A percentile compares a stretch with the other conserved stretches of the same genome.
Evolutionary conservation across 2,888 invertebrate genomes (phyloP).

Genomic region (Lasioglossum leucozonium): DNA sequence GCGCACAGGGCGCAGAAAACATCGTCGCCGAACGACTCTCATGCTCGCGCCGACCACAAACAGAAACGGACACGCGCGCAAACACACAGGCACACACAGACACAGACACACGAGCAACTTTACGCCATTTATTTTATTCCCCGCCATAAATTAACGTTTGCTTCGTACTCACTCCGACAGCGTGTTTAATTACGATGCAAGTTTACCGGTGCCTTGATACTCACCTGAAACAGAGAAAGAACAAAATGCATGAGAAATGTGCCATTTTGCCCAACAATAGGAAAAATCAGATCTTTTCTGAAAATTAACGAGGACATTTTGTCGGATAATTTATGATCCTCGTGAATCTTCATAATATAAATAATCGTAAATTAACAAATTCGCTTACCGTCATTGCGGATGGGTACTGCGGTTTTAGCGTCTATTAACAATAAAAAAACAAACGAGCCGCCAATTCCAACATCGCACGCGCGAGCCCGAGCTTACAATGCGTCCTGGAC

Average conservation of each 20-base stretch:
- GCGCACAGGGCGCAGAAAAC: neutral
- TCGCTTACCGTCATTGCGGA: neutral
- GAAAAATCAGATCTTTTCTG: neutral
- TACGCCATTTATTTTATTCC: conserved; percentile 14
- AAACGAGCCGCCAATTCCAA: too few species aligned
- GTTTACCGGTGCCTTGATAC: neutral
- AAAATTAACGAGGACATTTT: neutral
- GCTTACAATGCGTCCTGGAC: neutral
- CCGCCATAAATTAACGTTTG: conserved; percentile 25
- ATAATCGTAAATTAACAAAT: neutral
- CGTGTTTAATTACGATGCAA: conserved; percentile 14
- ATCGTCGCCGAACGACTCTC: neutral
- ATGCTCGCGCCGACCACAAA: neutral
- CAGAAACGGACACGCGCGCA: neutral
- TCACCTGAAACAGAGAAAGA: conserved; percentile 44
- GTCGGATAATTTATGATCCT: neutral
- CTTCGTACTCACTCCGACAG: conserved; percentile 37
- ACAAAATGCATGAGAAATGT: neutral
- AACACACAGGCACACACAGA: too few species aligned
- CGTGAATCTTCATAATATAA: neutral
- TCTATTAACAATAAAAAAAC: too few species aligned
- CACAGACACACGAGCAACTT: neutral
- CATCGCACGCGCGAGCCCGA: neutral
- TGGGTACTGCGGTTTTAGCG: neutral
- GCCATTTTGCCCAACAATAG: neutral